Base-by-base conservation (phyloP, 2,113 vertebrate genomes). In the Lepus americanus region DNA sequence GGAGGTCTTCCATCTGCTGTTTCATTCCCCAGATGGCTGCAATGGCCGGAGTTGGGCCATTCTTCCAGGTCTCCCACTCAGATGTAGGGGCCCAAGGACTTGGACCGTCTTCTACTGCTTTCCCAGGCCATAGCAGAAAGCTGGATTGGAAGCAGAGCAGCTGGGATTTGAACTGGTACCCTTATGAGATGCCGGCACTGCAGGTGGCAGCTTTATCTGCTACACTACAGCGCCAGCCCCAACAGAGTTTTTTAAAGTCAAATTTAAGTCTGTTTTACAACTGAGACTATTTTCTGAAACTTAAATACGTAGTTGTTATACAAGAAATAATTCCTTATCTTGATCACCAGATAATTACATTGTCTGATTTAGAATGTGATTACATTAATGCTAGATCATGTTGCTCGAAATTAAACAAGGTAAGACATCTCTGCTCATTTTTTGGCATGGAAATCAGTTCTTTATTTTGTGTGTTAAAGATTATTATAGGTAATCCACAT, bases 371-470 rank as follows among this genome's bases (percentile, higher is more conserved):
- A 97, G 99, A 99, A 98, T 99, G 99, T 97, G 99, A 99, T 98
- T 99, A 99, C 97, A 99, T 99, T 96, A 99, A 99, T 0, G 99
- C 99, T 27, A 98, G 99, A 97, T 99, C 99, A 1, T 99, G 99
- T 98, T 99, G 99, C 97, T 99, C 99, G 78, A 99, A 99, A 97
- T 98, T 99, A 66, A 99, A 99, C 98, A 99, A 99, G 99, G 99
- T 99, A 98, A 98, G 97, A 95, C 16, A 36, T 80, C 94, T 22
- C 74, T 97, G 92, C 95, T 77, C 20, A 11, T 93, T 95, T 94
- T 85, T 49, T 76, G 61, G 0, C 19, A 51, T 73, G 63, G 17
- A 79, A 76, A 53, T 27, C 33, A 76, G 39, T 87, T 94, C 33
- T 95, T 23, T 14, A 22, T 95, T 85, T 95, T 92, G 12, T 55